Base-by-base conservation (phyloP, 1,140 invertebrate genomes). In the Brachionus sp. region DNA sequence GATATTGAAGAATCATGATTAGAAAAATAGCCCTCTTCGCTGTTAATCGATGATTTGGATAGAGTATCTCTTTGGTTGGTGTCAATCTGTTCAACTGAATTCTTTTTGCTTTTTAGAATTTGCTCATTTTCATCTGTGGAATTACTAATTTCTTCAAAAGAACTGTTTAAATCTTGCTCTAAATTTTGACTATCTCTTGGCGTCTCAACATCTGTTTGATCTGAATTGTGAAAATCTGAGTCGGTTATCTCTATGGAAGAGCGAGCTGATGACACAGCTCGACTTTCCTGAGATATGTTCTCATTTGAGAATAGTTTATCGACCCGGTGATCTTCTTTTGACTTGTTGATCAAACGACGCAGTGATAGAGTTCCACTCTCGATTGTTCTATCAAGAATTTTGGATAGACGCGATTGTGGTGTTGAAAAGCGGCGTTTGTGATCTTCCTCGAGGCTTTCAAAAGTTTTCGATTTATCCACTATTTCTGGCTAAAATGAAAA, bases 11-110 rank as follows among this genome's bases (percentile, higher is more conserved):
- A 62, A 33, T 80, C 77, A 13, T 80, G 77, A 13, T 80, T 80
- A 13, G 70, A 75, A 29, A 53, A 80, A 62, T 62, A 80, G 9
- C 77, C 77, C 35, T 80, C 77, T 80, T 80, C 77, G 33, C 77
- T 80, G 33, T 80, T 80, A 23, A 75, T 75, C 5, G 70, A 75
- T 50, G 70, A 75, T 13, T 75, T 75, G 19, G 70, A 75, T 2
- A 46, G 23, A 13, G 39, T 75, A 19, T 75, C 70, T 25, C 42
- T 25, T 29, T 75, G 39, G 1, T 6, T 19, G 23, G 44, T 75
- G 5, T 75, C 42, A 70, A 1, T 39, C 9, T 37, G 35, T 39
- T n/a, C 13, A 4, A 39, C 16, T 16, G n/a, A 16, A 16, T 70
- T 19, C 3, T 16, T 70, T 70, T 39, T n/a, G 19, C 10, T 70